Evolutionary conservation across 2,797 vertebrate genomes (phyloP), one percentile per base, ranked within the genome.

Genomic region (Geotrypetes seraphini): DNA sequence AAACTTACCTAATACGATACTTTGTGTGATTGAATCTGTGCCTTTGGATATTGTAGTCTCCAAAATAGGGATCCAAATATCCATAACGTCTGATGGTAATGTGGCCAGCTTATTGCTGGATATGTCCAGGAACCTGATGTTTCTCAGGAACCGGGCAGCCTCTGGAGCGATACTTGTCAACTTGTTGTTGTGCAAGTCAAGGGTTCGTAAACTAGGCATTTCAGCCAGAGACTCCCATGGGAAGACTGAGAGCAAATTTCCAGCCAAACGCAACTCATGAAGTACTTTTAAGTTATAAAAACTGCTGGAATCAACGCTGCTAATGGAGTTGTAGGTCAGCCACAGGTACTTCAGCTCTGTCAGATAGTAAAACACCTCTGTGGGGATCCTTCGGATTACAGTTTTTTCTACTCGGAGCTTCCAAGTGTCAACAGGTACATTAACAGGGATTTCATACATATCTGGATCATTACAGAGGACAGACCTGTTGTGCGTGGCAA

Each of bases 351-450:
- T 86, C 8, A 97, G 79, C 17, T 97, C 91, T 13, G 71, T 71
- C 47, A 99, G 75, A 70, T 98, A 97, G 58, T 99, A 99, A 69
- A 99, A 98, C 43, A 92, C 91, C 67, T 97, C 91, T 0, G 84
- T 82, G 0, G 91, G 88, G 32, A 99, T 78, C 19, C 68, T 75
- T 9, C 78, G 77, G 20, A 91, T 65, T 2, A 71, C 85, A 0
- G 96, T 97, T 71, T 91, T 99, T 82, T 98, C 96, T 43, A 99
- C 71, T 1, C 90, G 87, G 20, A 99, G 89, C 57, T 95, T 97
- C 26, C 82, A 52, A 0, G 90, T 93, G 39, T 97, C 92, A 71
- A 91, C 71, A 0, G 96, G 94, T 38, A 98, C 69, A 14, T 95
- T 95, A 6, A 84, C 69, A 0, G 96, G 94, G 24, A 98, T 79